Conservation (phyloP, 1,140 invertebrate genomes). For the Batillaria attramentaria region DNA sequence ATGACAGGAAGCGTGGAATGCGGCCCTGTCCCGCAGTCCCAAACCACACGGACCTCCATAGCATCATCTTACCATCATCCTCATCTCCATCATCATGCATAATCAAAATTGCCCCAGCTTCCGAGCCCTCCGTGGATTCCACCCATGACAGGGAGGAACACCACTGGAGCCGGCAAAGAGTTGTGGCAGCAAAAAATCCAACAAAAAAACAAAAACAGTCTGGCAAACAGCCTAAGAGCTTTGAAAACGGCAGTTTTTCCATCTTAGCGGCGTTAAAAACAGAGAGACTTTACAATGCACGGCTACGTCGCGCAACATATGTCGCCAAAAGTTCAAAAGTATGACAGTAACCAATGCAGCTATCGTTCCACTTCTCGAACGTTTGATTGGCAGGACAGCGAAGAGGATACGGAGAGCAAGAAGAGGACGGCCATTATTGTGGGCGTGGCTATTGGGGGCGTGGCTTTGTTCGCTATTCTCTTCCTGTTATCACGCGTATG, state of each 20-base stretch:
- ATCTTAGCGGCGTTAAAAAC: no score
- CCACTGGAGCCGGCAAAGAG: no score
- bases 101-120: no score
- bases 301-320: neutral
- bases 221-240: neutral
- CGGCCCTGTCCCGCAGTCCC: no score
- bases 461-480: constrained; percentile 35
- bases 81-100: no score
- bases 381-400: constrained; percentile 1
- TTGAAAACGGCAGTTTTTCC: no score
- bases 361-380: neutral
- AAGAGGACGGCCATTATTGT: constrained; percentile 40
- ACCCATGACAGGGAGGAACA: no score
- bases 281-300: neutral
- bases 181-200: no score
- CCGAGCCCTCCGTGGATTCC: no score
- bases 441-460: constrained; percentile 37
- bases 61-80: no score
- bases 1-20: no score
- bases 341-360: neutral
- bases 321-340: neutral
- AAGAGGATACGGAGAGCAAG: constrained; percentile 13
- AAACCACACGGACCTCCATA: no score
- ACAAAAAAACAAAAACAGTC: neutral
- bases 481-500: constrained; percentile 35